Evolutionary conservation across 2,888 invertebrate species (phyloP).

Genomic region (Ferrisia virgata): DNA sequence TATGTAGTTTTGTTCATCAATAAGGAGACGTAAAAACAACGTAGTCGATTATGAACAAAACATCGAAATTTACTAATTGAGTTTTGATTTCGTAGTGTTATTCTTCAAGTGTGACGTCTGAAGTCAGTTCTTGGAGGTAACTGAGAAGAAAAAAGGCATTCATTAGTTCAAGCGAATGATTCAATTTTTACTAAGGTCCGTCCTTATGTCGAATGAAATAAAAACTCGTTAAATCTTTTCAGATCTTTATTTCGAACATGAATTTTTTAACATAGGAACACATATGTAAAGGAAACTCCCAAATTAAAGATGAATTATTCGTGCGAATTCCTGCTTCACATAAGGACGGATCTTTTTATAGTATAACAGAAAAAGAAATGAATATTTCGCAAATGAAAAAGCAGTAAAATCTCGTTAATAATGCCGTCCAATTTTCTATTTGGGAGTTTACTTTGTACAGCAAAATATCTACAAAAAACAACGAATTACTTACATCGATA

Average conservation of each 20-base stretch:
- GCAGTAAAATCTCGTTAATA: conserved; percentile 39
- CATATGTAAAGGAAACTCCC: conserved; percentile 43
- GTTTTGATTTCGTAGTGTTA: neutral
- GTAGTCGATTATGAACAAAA: neutral
- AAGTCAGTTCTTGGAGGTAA: conserved; percentile 39
- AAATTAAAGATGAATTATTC: conserved; percentile 22
- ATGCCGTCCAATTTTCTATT: conserved; percentile 22
- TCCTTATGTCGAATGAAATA: conserved; percentile 30
- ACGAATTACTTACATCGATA: conserved; percentile 27
- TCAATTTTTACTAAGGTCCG: neutral
- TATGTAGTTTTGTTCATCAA: conserved; percentile 23
- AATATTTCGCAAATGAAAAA: neutral
- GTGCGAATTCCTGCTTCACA: neutral
- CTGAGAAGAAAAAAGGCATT: conserved; percentile 14
- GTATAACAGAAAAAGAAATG: neutral
- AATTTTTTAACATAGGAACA: conserved; percentile 36
- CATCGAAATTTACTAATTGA: neutral
- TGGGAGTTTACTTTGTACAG: conserved; percentile 45
- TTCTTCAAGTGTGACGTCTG: conserved; percentile 37
- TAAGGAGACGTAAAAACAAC: conserved; percentile 2
- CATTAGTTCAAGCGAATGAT: neutral
- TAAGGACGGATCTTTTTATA: conserved; percentile 39
- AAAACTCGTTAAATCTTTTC: conserved; percentile 9
- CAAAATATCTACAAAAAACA: conserved; percentile 29
- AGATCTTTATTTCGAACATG: conserved; percentile 22